These are phyloP conservation scores for Acanthosepion lycidas DNA, from an alignment of 2,888 invertebrate species.

Conservation along the genomic window DNA sequence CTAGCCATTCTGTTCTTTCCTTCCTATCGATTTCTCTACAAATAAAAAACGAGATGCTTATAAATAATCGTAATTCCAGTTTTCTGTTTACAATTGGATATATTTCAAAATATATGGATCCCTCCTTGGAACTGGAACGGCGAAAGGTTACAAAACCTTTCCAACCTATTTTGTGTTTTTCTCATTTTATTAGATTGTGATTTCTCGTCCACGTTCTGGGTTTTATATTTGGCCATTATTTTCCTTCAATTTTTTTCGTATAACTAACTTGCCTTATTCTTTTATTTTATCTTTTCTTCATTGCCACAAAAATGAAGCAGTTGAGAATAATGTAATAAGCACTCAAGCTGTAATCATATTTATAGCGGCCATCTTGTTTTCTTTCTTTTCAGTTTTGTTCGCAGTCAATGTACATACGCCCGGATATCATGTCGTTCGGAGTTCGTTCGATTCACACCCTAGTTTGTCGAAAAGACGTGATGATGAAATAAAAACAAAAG, in stretches of 20 bases:
- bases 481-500: background rate
- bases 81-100: no score
- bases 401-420: background rate
- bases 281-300: background rate
- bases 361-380: background rate
- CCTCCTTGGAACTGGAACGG: background rate
- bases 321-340: background rate
- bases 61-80: no score
- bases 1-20: no score
- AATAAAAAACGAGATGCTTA: no score
- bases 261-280: background rate
- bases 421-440: background rate
- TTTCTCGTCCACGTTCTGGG: background rate
- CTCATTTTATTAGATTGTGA: background rate
- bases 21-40: no score
- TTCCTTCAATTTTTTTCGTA: no score
- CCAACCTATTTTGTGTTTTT: background rate
- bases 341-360: constrained; percentile 15
- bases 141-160: background rate
- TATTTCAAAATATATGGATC: background rate
- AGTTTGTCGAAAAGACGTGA: background rate
- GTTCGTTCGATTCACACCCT: constrained; percentile 33
- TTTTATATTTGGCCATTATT: no score
- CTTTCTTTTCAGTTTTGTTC: background rate
- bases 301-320: background rate